Evolutionary conservation across 2,797 vertebrate species (phyloP).

Genomic region (Acestrorhynchus altus): DNA sequence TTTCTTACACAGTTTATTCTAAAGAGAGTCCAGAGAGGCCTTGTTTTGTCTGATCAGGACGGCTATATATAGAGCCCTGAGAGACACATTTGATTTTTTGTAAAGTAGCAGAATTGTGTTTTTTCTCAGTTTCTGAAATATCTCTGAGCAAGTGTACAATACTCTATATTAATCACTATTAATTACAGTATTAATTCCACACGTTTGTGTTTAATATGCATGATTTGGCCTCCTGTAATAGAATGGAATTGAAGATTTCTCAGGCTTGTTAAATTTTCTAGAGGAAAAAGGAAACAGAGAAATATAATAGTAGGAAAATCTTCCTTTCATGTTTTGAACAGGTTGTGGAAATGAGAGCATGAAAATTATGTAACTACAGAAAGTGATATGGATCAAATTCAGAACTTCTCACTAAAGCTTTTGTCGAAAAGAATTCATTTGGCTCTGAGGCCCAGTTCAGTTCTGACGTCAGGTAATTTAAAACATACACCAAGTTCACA

Average conservation of each 20-base stretch:
- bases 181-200: no score
- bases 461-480: not conserved
- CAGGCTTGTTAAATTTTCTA: not conserved
- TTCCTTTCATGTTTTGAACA: constrained; percentile 5
- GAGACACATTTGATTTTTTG: no score
- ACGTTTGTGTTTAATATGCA: no score
- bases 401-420: constrained; percentile 17
- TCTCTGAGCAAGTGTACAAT: no score
- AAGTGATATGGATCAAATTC: constrained; percentile 30
- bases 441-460: not conserved
- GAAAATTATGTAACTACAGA: constrained; percentile 15
- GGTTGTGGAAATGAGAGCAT: not conserved
- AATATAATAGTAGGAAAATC: constrained; percentile 5
- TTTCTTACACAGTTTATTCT: not conserved
- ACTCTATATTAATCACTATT: no score
- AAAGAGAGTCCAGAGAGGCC: not conserved
- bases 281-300: not conserved
- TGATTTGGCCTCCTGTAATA: not conserved
- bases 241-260: not conserved
- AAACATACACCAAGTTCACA: not conserved
- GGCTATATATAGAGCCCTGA: not conserved
- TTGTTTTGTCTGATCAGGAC: not conserved
- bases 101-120: no score
- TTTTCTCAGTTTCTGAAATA: no score
- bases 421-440: not conserved